Conservation (phyloP, 2,888 invertebrate species). For the Sturmia bella region DNA sequence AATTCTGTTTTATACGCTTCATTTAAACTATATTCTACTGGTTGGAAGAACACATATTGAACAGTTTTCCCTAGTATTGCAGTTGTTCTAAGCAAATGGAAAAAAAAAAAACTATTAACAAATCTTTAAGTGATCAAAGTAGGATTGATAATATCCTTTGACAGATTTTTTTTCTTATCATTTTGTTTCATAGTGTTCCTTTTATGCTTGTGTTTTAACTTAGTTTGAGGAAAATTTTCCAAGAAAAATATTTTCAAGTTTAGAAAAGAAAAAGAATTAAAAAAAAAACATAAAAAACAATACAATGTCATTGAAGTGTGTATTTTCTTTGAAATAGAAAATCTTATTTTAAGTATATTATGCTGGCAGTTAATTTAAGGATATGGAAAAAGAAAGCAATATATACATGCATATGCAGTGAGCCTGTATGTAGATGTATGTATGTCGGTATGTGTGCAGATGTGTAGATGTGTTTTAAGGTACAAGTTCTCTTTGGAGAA, state of each 20-base stretch:
- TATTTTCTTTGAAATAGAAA: not conserved
- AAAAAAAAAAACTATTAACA: constrained; percentile 26
- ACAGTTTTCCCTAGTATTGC: not conserved
- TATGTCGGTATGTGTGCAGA: too few species aligned
- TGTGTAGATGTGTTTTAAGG: not conserved
- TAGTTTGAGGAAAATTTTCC: constrained; percentile 4
- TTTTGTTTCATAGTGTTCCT: constrained; percentile 3
- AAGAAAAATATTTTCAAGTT: not conserved
- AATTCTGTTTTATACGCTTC: constrained; percentile 37
- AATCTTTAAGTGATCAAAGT: constrained; percentile 58
- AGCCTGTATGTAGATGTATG: too few species aligned
- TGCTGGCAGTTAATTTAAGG: constrained; percentile 63
- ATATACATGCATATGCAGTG: not conserved
- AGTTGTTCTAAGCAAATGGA: not conserved
- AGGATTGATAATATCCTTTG: constrained; percentile 56
- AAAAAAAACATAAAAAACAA: constrained; percentile 8
- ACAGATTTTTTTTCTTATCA: not conserved
- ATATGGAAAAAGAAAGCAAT: not conserved
- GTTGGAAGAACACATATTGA: constrained; percentile 11
- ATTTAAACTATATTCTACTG: constrained; percentile 53
- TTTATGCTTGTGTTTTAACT: constrained; percentile 23
- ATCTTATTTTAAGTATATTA: constrained; percentile 46
- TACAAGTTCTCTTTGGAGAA: not conserved
- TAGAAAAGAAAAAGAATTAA: not conserved
- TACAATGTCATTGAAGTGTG: constrained; percentile 31